Evolutionary conservation across 2,113 vertebrate genomes (phyloP).

Genomic region (Gavialis gangeticus): DNA sequence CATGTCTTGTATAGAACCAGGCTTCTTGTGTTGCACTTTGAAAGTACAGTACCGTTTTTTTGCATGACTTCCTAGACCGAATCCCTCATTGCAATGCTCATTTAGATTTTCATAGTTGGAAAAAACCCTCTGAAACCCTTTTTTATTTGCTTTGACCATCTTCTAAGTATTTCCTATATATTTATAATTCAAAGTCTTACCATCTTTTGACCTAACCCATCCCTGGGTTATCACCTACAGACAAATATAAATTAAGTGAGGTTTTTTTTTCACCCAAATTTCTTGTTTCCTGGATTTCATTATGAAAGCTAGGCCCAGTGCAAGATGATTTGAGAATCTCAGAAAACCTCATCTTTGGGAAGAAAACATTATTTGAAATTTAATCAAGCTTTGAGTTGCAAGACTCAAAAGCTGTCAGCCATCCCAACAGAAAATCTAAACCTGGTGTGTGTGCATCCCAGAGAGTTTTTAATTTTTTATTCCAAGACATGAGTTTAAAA

Average conservation of each 20-base stretch:
- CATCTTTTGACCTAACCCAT: background rate
- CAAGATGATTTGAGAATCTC: background rate
- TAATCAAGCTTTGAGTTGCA: background rate
- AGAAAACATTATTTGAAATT: background rate
- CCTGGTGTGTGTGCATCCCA: accelerated
- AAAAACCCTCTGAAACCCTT: background rate
- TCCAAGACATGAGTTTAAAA: background rate
- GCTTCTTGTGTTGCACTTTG: background rate
- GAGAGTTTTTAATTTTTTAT: background rate
- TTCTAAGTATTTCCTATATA: background rate
- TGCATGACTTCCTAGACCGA: background rate
- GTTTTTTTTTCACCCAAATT: background rate
- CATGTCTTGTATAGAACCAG: background rate
- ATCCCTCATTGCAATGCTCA: background rate
- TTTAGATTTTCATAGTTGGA: background rate
- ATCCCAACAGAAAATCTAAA: background rate
- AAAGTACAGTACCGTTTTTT: background rate
- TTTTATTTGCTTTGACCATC: background rate
- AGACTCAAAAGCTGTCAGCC: background rate
- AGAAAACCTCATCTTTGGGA: background rate
- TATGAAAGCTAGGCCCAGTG: background rate
- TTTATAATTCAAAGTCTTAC: background rate
- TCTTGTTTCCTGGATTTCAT: background rate
- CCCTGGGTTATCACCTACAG: background rate
- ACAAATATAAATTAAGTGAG: background rate